Base-by-base conservation (phyloP, 2,888 invertebrate species). In the Eristalis intricaria region DNA sequence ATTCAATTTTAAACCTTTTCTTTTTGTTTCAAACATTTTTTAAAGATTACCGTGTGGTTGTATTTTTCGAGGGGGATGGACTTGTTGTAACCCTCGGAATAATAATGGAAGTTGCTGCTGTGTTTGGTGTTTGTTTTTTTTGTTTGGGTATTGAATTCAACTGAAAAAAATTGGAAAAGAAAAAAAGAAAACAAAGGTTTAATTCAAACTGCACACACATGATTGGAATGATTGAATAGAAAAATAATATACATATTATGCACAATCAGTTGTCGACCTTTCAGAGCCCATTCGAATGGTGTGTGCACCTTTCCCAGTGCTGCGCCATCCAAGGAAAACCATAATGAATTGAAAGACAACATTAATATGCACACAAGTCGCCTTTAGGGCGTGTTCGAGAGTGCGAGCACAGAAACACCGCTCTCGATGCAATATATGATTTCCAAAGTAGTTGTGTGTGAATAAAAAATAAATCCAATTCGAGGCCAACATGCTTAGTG, bases 61-160 rank as follows among this genome's bases (percentile, higher is more conserved):
- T 76, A 80, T 80, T 66, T 50, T 63, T 56, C 40, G 29, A 60
- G 38, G 35, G 60, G 56, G 64, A 58, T 66, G 29, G 50, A 60
- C 26, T 19, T 64, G 22, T 32, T 32, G 23, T 71, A 38, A 68
- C 71, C 83, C 70, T 78, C 23, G 70, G 61, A 75, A 78, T 82
- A 82, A 68, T 75, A 86, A 75, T 86, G 83, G 78, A 86, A 86
- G 86, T 83, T 79, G 78, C 40, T 75, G 64, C 70, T 71, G 43
- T 68, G 61, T 82, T 77, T 74, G 76, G 77, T 79, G 11, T 29
- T 23, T 70, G 50, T 63, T 50, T 60, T 7, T 32, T 56, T 32
- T n/a, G n/a, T n/a, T 66, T 66, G 23, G 64, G 38, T 74, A 63
- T 65, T 79, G 75, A 75, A 82, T 78, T 75, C 64, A 78, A 79